These are phyloP conservation scores for Seira sanloemensis DNA, from an alignment of 2,888 invertebrate species.

Conservation along the genomic window DNA sequence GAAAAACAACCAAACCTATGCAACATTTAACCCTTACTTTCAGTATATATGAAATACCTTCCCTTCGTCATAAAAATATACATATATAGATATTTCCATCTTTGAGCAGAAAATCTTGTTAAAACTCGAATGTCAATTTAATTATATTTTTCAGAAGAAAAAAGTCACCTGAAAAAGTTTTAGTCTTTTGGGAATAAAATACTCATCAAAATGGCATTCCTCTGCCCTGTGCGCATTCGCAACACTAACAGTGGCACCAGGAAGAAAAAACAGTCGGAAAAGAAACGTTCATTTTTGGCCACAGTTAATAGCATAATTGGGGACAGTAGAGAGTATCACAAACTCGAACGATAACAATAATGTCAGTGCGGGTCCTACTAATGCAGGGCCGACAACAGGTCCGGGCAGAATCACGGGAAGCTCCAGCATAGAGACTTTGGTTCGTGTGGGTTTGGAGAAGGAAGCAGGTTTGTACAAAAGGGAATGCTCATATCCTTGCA, in stretches of 20 bases:
- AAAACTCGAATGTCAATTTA: conserved; percentile 58
- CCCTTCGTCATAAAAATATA: too few species aligned
- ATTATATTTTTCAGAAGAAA: too few species aligned
- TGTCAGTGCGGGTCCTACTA: background rate
- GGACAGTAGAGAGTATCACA: conserved; percentile 24
- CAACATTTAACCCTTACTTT: background rate
- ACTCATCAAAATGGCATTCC: conserved; percentile 89
- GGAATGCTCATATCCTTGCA: too few species aligned
- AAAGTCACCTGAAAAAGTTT: too few species aligned
- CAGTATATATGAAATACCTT: background rate
- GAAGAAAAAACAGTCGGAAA: conserved; percentile 51
- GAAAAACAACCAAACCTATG: background rate
- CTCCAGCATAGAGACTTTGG: conserved; percentile 93
- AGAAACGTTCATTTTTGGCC: conserved; percentile 33
- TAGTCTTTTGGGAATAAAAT: too few species aligned
- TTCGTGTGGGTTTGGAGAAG: conserved; percentile 93
- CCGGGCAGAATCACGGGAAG: conserved; percentile 96
- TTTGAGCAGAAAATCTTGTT: background rate
- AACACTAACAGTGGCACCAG: conserved; percentile 28
- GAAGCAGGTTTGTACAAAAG: too few species aligned
- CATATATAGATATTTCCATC: too few species aligned
- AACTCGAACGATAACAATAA: conserved; percentile 14
- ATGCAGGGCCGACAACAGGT: background rate
- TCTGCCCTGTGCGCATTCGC: conserved; percentile 82
- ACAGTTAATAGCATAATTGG: conserved; percentile 38